These are phyloP conservation scores for Hypomecis atomaria DNA, from an alignment of 2,888 invertebrate genomes.

Conservation along the genomic window DNA sequence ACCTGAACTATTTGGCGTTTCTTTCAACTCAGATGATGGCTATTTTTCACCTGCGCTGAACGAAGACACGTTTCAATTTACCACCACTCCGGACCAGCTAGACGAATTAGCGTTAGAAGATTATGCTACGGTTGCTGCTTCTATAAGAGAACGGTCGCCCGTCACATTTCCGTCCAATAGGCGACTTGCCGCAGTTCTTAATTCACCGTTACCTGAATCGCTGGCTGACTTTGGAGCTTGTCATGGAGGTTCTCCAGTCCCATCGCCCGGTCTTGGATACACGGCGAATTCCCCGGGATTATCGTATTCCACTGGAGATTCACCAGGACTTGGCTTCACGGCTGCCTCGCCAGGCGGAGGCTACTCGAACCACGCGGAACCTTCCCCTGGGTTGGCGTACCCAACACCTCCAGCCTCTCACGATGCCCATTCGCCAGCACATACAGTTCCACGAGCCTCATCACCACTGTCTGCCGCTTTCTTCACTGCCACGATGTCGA, in stretches of 20 bases:
- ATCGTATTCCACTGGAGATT: slow-evolving; percentile 89
- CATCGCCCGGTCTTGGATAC: slow-evolving; percentile 82
- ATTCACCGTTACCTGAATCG: slow-evolving; percentile 91
- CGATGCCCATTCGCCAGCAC: slow-evolving; percentile 89
- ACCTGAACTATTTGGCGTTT: slow-evolving; percentile 86
- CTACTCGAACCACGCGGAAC: slow-evolving; percentile 73
- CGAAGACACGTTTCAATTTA: slow-evolving; percentile 90
- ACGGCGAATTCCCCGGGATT: slow-evolving; percentile 86
- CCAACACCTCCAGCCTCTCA: slow-evolving; percentile 96
- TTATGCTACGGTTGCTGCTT: slow-evolving; percentile 85
- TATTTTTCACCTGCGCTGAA: slow-evolving; percentile 87
- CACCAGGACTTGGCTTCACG: slow-evolving; percentile 72
- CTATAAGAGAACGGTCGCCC: slow-evolving; percentile 84
- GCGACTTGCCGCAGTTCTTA: slow-evolving; percentile 90
- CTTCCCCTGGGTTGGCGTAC: slow-evolving; percentile 90
- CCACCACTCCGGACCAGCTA: slow-evolving; percentile 85
- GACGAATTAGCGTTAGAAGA: slow-evolving; percentile 87
- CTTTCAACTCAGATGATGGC: slow-evolving; percentile 86
- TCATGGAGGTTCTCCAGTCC: slow-evolving; percentile 84
- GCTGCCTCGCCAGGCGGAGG: slow-evolving; percentile 74
- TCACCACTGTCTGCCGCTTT: slow-evolving; percentile 93
- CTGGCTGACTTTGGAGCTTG: slow-evolving; percentile 93
- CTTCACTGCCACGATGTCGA: slow-evolving; percentile 93
- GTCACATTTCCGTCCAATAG: slow-evolving; percentile 87
- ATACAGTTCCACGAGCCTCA: slow-evolving; percentile 88